phyloP scores from a whole-genome alignment of 2,113 vertebrate species.

The Aleadryas rufinucha region DNA sequence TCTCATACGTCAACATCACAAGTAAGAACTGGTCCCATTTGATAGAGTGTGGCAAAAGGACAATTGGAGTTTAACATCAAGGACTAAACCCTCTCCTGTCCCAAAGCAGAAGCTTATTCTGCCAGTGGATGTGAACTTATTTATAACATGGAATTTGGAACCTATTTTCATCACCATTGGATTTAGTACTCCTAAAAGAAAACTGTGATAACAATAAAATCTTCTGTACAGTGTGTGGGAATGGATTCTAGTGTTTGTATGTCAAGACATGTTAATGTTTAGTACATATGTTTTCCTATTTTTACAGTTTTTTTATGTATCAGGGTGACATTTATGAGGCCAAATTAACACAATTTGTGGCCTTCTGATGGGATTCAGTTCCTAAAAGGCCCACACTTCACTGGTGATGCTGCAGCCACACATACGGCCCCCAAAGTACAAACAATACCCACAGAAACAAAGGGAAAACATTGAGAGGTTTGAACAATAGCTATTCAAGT shows the following conservation, averaged over 20 bases:
- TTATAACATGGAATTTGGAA: neutral
- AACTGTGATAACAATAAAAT: neutral
- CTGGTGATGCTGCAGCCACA: neutral
- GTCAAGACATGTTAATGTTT: neutral
- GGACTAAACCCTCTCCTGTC: neutral
- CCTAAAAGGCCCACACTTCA: neutral
- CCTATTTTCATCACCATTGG: neutral
- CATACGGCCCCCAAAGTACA: neutral
- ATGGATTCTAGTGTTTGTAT: neutral
- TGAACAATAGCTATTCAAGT: conserved; percentile 25
- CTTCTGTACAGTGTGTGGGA: neutral
- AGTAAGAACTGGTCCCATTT: neutral
- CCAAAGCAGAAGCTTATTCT: neutral
- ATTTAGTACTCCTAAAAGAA: neutral
- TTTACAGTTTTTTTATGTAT: neutral
- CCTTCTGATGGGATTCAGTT: neutral
- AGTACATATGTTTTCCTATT: neutral
- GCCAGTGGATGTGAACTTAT: neutral
- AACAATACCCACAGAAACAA: conserved; percentile 7
- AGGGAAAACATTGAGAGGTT: neutral
- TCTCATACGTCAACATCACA: neutral
- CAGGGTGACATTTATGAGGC: neutral
- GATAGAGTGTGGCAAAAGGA: neutral
- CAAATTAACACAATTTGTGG: neutral
- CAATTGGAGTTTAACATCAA: neutral